A percentile compares a stretch with the other conserved stretches of the same genome.
phyloP scores from a whole-genome alignment of 1,140 invertebrate genomes.

The Atta texana region DNA sequence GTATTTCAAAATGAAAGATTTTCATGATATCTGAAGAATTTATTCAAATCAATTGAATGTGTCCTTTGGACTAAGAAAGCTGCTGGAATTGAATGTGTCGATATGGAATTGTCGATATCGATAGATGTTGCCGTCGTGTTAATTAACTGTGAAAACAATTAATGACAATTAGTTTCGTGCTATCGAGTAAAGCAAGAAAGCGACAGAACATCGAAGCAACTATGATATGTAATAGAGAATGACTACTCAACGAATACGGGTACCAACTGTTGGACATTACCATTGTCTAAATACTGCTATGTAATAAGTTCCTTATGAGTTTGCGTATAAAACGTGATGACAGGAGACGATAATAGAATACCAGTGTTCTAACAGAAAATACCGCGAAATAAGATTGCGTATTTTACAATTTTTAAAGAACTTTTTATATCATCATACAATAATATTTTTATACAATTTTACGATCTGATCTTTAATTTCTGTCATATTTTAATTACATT shows the following conservation, averaged over 20 bases:
- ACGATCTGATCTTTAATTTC: neutral
- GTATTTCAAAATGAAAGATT: neutral
- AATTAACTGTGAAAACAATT: constrained; percentile 49
- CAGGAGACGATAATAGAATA: constrained; percentile 53
- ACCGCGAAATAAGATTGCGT: constrained; percentile 50
- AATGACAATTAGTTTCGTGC: constrained; percentile 45
- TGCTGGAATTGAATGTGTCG: neutral
- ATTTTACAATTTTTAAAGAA: neutral
- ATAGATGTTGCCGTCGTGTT: constrained; percentile 32
- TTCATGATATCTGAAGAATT: constrained; percentile 4
- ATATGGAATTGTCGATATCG: constrained; percentile 28
- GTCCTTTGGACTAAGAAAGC: neutral
- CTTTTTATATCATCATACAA: neutral
- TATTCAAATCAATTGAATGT: neutral
- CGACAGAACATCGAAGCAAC: constrained; percentile 81
- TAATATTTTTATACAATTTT: neutral
- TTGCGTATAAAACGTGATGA: constrained; percentile 71
- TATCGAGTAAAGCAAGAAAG: constrained; percentile 62
- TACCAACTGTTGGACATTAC: constrained; percentile 86
- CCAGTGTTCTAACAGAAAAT: constrained; percentile 55
- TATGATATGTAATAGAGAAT: constrained; percentile 76
- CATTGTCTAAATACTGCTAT: constrained; percentile 86
- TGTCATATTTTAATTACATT: neutral
- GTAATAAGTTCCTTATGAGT: constrained; percentile 75
- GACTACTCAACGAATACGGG: constrained; percentile 79